Evolutionary conservation across 2,888 invertebrate species (phyloP), one percentile per base, ranked within the genome.

Genomic region (Polymixis lichenea): DNA sequence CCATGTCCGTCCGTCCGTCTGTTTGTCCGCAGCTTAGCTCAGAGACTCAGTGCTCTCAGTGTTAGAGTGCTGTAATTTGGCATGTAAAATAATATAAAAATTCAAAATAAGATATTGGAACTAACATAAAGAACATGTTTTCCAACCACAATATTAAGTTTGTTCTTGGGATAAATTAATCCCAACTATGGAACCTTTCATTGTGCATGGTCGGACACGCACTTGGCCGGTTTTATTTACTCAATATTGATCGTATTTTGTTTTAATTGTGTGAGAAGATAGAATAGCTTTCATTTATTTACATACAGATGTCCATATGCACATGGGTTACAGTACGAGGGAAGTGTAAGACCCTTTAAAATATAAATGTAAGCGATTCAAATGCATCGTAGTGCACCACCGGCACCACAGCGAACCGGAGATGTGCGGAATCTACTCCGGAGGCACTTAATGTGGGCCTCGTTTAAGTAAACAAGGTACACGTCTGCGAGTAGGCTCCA

Each of bases 391-490:
- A 80, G 72, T 51, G 77, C 78, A 82, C 77, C 78, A 75, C 80
- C 75, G 78, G 84, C 62, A 78, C 80, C 78, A 81, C 84, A 80
- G 62, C 77, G 73, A 84, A 87, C 83, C 77, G 82, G 85, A 83
- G 87, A 86, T 84, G 84, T 84, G 84, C 86, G 78, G 84, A 83
- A 86, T 87, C 88, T 87, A 86, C 88, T 90, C 88, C 87, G 88
- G 89, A 87, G 89, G 90, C 91, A 90, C 90, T 91, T 91, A 94
- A 93, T 93, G 93, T 93, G 91, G 91, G 88, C 91, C 93, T 94
- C 95, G 95, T 95, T 95, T 95, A 95, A 95, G 96, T 95, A 95
- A 96, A 96, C 95, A 95, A 95, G 94, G 93, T 94, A 93, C 94
- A 93, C 90, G 94, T 94, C 92, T 89, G 91, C 92, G 93, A 92